These are phyloP conservation scores for Heterotis niloticus DNA, from an alignment of 2,113 vertebrate species.

Conservation along the genomic window DNA sequence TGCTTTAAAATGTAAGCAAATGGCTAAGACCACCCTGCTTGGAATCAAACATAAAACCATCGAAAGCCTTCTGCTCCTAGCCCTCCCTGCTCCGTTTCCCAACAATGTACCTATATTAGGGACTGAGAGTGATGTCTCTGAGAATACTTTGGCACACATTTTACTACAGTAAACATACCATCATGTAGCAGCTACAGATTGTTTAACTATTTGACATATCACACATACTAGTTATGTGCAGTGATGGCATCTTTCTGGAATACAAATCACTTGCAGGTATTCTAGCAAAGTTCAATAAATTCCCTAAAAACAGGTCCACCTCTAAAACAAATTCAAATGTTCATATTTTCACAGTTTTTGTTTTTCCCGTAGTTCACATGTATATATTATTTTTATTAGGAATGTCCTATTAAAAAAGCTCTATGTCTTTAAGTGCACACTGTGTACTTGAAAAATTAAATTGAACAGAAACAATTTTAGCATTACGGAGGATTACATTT, in stretches of 20 bases:
- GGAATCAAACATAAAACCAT: constrained; percentile 23
- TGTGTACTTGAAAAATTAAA: background rate
- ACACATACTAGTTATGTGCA: background rate
- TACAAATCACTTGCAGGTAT: background rate
- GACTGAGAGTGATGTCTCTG: background rate
- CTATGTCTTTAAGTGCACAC: background rate
- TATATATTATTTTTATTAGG: background rate
- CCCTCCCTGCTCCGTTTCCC: background rate
- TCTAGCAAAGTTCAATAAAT: background rate
- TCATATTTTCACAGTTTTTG: background rate
- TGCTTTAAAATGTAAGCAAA: constrained; percentile 25
- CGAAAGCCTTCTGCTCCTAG: constrained; percentile 24
- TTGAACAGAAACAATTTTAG: background rate
- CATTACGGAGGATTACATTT: background rate
- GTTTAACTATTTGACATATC: background rate
- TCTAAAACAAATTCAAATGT: no score
- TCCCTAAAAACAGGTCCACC: background rate
- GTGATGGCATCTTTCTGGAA: background rate
- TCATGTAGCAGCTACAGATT: background rate
- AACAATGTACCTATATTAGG: constrained; percentile 14
- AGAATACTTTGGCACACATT: background rate
- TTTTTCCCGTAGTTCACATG: background rate
- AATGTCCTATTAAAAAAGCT: no score
- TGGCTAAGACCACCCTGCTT: constrained; percentile 31
- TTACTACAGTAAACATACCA: constrained; percentile 9